These are phyloP conservation scores for Holocentrus rufus DNA, from an alignment of 2,797 vertebrate species.

Conservation along the genomic window DNA sequence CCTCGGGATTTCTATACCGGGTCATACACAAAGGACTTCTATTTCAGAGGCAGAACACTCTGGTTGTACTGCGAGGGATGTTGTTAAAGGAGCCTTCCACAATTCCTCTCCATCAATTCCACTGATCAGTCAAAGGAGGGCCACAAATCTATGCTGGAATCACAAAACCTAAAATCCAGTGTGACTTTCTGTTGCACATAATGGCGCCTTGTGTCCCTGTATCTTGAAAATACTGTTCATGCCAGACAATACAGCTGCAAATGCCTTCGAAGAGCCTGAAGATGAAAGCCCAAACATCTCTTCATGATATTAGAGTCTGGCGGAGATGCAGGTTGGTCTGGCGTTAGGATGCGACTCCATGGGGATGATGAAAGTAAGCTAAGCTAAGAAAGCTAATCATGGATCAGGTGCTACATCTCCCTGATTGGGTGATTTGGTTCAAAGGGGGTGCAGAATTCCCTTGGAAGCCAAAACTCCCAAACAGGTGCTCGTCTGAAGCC, in stretches of 20 bases:
- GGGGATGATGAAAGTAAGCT: constrained; percentile 60
- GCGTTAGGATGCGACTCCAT: constrained; percentile 40
- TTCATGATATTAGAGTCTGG: constrained; percentile 21
- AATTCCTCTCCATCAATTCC: neutral
- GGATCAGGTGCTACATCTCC: constrained; percentile 18
- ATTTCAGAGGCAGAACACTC: constrained; percentile 17
- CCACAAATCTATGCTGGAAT: neutral
- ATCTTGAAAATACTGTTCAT: constrained; percentile 5
- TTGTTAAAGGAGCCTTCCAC: constrained; percentile 13
- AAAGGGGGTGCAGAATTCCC: constrained; percentile 11
- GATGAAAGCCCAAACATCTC: constrained; percentile 49
- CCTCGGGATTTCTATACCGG: constrained; percentile 36
- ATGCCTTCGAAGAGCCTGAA: constrained; percentile 19
- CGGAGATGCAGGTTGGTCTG: constrained; percentile 18
- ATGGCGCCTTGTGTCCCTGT: neutral
- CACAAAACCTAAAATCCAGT: constrained; percentile 1
- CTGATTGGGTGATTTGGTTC: constrained; percentile 26
- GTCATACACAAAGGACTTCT: constrained; percentile 35
- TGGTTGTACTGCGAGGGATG: constrained; percentile 12
- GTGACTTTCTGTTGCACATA: neutral
- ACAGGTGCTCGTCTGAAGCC: neutral
- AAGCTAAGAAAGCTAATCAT: constrained; percentile 60
- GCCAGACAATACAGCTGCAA: constrained; percentile 18
- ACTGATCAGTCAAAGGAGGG: neutral
- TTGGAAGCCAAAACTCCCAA: constrained; percentile 13